Conservation (phyloP, 1,140 invertebrate genomes). For the Hirudo medicinalis region DNA sequence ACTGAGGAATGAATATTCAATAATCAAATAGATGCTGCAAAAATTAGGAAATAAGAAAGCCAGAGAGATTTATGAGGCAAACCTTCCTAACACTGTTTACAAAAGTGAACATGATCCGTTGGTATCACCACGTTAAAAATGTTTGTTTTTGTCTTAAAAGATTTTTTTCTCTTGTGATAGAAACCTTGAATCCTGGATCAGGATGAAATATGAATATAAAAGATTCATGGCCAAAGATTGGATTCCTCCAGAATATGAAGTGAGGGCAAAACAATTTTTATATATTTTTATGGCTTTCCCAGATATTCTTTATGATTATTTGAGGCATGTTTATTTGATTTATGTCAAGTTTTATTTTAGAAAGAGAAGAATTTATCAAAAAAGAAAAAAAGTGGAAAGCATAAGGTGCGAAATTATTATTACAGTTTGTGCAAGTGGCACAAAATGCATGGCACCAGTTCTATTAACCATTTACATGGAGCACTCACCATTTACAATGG, state of each 20-base stretch:
- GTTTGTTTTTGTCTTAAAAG: not conserved
- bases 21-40: constrained; percentile 10
- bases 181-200: constrained; percentile 4
- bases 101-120: not conserved
- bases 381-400: too few relatives aligned
- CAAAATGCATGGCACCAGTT: too few relatives aligned
- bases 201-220: constrained; percentile 17
- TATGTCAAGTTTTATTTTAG: too few relatives aligned
- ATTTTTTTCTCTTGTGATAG: not conserved
- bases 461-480: too few relatives aligned
- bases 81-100: not conserved
- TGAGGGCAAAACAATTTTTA: not conserved
- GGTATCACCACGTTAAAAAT: not conserved
- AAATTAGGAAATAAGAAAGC: constrained; percentile 14
- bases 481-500: too few relatives aligned
- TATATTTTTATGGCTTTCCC: too few relatives aligned
- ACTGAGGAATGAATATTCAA: not conserved
- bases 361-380: too few relatives aligned
- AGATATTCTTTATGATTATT: too few relatives aligned
- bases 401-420: too few relatives aligned
- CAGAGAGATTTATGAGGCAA: constrained; percentile 14
- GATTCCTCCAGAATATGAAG: constrained; percentile 3
- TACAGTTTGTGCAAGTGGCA: too few relatives aligned
- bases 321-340: too few relatives aligned
- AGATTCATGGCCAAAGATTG: constrained; percentile 14